Base-by-base conservation (phyloP, 2,888 invertebrate species). In the Geotrupes spiniger region DNA sequence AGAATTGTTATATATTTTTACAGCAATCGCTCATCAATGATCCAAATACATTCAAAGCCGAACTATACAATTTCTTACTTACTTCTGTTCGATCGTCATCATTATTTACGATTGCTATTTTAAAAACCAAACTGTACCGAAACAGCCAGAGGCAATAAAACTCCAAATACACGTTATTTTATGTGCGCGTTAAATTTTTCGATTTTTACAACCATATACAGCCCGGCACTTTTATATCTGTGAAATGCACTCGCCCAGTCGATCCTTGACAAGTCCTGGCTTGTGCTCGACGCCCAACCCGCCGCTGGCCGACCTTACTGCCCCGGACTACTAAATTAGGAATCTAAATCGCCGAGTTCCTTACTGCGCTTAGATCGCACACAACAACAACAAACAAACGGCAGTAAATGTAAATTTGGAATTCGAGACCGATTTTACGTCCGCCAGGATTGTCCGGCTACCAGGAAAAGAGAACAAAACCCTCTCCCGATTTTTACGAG, bases 161-260 rank as follows among this genome's bases (percentile, higher is more conserved):
- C 36, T 46, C 46, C 41, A 44, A 49, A 49, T 31, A 27, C 27
- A 47, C 47, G 46, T 51, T 43, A 45, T 54, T 54, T 54, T 56
- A 54, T 56, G 45, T 45, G 10, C 39, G 52, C 56, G 52, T 56
- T 52, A 56, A 56, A 56, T 52, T 54, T 56, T 56, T 56, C 54
- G 51, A 52, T 52, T 56, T 21, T 56, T 52, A 46, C 52, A 27
- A 4, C 42, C 37, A 48, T 36, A 45, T 25, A 16, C 25, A 25
- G 40, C 25, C 14, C 15, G 26, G 12, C 38, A 36, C 43, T 45
- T 45, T 31, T 44, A 31, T 28, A 36, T 26, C 26, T 17, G 27
- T n/a, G 17, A 27, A 8, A 9, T 17, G 10, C 2, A 33, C 26
- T 16, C 15, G 27, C 8, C 39, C 49, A 42, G 4, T 1, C 14